Conservation (phyloP, 2,797 vertebrate species). For the Rhabdomys pumilio region DNA sequence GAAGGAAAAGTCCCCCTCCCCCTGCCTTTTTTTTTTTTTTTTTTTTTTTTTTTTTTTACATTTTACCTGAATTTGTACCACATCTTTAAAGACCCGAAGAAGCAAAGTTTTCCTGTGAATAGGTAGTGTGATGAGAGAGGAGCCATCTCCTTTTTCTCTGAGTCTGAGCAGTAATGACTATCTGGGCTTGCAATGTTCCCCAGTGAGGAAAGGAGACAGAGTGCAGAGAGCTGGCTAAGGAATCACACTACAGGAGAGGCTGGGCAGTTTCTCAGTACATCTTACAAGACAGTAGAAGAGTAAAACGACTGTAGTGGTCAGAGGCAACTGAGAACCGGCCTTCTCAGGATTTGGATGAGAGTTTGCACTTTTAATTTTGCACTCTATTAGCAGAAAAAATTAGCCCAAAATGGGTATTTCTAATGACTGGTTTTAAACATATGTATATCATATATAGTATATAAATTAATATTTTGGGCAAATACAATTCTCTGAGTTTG, state of each 20-base stretch:
- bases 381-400: constrained; percentile 85
- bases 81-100: background rate
- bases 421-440: background rate
- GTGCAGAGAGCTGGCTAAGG: background rate
- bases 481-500: constrained; percentile 79
- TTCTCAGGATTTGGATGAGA: constrained; percentile 80
- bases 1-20: background rate
- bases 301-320: constrained; percentile 25
- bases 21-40: too few species aligned
- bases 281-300: constrained; percentile 32
- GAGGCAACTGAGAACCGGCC: constrained; percentile 67
- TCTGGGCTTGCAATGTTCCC: background rate
- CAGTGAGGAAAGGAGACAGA: background rate
- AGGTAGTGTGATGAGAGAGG: background rate
- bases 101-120: background rate
- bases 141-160: background rate
- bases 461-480: constrained; percentile 67
- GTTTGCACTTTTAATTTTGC: constrained; percentile 83
- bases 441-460: background rate
- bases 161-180: background rate
- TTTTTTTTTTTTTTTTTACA: background rate
- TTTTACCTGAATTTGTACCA: background rate
- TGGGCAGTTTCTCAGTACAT: background rate
- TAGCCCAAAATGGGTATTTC: background rate
- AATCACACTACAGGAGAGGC: background rate